Base-by-base conservation (phyloP, 2,888 invertebrate species). In the Therioaphis trifolii region DNA sequence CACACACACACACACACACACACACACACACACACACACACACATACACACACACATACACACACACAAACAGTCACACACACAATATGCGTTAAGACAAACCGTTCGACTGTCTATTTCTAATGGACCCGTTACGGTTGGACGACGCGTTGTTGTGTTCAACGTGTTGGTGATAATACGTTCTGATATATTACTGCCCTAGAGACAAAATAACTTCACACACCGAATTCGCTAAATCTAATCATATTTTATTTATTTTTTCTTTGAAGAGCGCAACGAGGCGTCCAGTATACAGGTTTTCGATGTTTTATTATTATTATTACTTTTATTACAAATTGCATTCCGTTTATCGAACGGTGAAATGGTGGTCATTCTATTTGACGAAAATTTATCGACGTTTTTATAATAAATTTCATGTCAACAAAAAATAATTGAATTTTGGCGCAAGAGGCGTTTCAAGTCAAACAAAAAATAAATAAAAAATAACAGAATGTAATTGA, bases 161-260 rank as follows among this genome's bases (percentile, higher is more conserved):
- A 4, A 35, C 74, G 55, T 24, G 52, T 78, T 24, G 68, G 40
- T 40, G 78, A 68, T 68, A 68, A 78, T 55, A 24, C 52, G 68
- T 12, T 68, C 40, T 74, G 82, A 82, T 82, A 63, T 72, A 82
- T 72, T 35, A 18, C 35, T 82, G 82, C 82, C 82, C 82, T 49
- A 18, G 49, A 63, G 82, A 82, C 72, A 74, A 82, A 72, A 71
- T 80, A 71, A 80, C 71, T 80, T 82, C 46, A 72, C 46, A 72
- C 72, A 24, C 63, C 43, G 58, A 74, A 49, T 74, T 66, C 21
- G 82, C 63, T 71, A 58, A 71, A 78, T 55, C 52, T 66, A 77
- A 77, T 77, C 77, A 21, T 21, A 46, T 77, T 77, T 66, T 72
- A n/a, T 29, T 35, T 35, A 35, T 40, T 11, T 58, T 35, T 18